Evolutionary conservation across 2,888 invertebrate species (phyloP), one percentile per base, ranked within the genome.

Genomic region (Malacosoma neustria): DNA sequence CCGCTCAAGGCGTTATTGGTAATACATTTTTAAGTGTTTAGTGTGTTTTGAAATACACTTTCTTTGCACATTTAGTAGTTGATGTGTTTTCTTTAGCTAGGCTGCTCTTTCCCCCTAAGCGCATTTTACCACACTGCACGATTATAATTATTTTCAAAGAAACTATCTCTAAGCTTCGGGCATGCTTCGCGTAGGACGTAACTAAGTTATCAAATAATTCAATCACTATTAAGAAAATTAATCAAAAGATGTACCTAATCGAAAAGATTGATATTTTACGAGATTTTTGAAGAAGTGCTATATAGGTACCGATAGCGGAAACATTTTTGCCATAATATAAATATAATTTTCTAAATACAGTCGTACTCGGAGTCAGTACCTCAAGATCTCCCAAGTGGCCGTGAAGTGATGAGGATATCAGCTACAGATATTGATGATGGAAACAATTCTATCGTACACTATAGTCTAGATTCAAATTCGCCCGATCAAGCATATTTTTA

Each of bases 361-460:
- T 80, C 84, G 35, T 86, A 87, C 69, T 80, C 82, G 61, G 94
- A 94, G 74, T 92, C 93, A 43, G 93, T 96, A 51, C 93, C 95
- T 37, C 93, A 93, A 87, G 95, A 96, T 75, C 87, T 92, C 53
- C 85, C 87, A 41, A 88, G 89, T 42, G 90, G 88, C 11, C 84
- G 89, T 38, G 92, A 93, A 65, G 94, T 96, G 44, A 94, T 95
- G 93, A 88, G 94, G 66, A 93, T 97, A 67, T 95, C 96, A 41
- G 96, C 97, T 11, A 96, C 95, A 15, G 97, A 96, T 72, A 92
- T 95, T 49, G 97, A 98, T 63, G 94, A 96, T 61, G 95, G 96
- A 9, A 91, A 93, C 64, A 98, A 98, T 82, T 95, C 96, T 40
- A 90, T 92, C 53, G 90, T 97, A 7, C 88, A 89, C 45, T 97